Evolutionary conservation across 2,888 invertebrate genomes (phyloP).

Genomic region (Lysandra coridon): DNA sequence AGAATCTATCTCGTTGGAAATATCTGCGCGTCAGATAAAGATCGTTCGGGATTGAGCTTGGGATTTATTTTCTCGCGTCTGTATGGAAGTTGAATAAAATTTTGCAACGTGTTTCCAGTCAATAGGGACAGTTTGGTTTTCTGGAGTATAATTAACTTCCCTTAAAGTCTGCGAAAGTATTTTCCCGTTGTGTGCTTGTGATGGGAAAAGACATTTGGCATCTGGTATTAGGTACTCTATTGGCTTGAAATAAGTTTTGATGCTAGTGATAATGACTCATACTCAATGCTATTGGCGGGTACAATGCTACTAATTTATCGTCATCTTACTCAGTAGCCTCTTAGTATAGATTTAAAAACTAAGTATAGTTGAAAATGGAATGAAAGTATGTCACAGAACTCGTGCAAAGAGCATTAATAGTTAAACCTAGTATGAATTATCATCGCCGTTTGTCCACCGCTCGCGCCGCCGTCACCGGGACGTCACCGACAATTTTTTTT

Average conservation of each 20-base stretch:
- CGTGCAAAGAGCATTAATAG: neutral
- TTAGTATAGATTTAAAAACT: no score
- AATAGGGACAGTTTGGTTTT: neutral
- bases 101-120: conserved; percentile 23
- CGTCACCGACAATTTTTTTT: no score
- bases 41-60: conserved; percentile 28
- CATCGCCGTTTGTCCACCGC: neutral
- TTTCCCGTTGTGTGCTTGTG: neutral
- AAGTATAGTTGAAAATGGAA: neutral
- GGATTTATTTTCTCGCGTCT: conserved; percentile 28
- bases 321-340: no score
- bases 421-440: neutral
- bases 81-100: conserved; percentile 29
- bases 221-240: no score
- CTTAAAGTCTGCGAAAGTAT: neutral
- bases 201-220: no score
- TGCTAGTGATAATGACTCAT: no score
- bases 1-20: conserved; percentile 43
- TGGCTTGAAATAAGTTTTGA: no score
- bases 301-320: no score
- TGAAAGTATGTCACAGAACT: neutral
- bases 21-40: conserved; percentile 36
- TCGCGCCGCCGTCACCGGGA: no score
- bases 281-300: no score
- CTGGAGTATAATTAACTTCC: neutral